phyloP scores from a whole-genome alignment of 2,888 invertebrate genomes.

The Trilocha varians region DNA sequence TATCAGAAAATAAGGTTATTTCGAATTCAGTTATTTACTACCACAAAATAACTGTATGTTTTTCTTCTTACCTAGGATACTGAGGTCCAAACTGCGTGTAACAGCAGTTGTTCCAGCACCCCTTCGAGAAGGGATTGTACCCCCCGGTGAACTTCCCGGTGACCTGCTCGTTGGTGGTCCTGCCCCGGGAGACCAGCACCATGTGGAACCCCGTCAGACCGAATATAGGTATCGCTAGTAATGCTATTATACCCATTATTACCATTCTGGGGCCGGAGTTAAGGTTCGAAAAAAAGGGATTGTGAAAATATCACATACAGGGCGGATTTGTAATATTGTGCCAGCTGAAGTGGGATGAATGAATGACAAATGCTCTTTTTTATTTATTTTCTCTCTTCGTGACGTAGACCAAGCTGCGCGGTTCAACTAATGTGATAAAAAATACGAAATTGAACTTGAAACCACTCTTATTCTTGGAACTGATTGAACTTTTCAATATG shows the following conservation, averaged over 20 bases:
- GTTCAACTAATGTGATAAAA: no score
- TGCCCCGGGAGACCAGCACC: slow-evolving; percentile 94
- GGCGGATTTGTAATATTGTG: no score
- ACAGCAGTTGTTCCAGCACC: slow-evolving; percentile 96
- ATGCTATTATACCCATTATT: slow-evolving; percentile 91
- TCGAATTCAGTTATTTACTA: no score
- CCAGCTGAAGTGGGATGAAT: no score
- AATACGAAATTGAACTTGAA: no score
- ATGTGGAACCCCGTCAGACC: slow-evolving; percentile 98
- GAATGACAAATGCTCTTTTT: no score
- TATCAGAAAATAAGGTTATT: no score
- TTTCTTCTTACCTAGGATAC: slow-evolving; percentile 91
- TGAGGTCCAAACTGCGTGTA: slow-evolving; percentile 97
- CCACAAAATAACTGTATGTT: no score
- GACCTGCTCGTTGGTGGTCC: slow-evolving; percentile 99
- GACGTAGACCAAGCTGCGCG: no score
- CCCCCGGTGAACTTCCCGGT: slow-evolving; percentile 99
- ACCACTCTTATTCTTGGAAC: no score
- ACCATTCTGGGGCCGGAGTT: slow-evolving; percentile 77
- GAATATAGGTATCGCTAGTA: slow-evolving; percentile 96
- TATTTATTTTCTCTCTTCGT: no score
- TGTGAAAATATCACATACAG: neutral
- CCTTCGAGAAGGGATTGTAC: slow-evolving; percentile 97
- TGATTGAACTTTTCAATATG: no score
- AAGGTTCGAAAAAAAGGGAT: slow-evolving; percentile 20